phyloP scores from a whole-genome alignment of 2,113 vertebrate genomes.

The Gallinago media region DNA sequence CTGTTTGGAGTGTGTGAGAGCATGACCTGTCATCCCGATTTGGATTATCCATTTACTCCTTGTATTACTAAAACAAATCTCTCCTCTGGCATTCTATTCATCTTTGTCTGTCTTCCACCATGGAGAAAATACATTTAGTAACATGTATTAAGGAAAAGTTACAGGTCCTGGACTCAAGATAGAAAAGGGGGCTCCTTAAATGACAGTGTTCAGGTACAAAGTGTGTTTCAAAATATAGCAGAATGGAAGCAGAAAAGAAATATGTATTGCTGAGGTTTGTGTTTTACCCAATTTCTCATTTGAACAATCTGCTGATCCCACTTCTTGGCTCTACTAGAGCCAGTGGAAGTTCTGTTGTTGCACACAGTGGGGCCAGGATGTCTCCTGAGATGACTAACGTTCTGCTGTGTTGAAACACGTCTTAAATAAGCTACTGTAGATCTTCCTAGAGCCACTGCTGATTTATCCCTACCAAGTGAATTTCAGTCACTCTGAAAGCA shows the following conservation, averaged over 20 bases:
- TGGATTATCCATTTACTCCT: constrained; percentile 39
- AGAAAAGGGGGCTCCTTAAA: not conserved
- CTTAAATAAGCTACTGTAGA: not conserved
- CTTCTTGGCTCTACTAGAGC: not conserved
- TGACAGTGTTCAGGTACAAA: not conserved
- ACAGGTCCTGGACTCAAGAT: not conserved
- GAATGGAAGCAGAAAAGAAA: not conserved
- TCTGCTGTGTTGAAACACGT: not conserved
- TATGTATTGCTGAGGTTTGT: not conserved
- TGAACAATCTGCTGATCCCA: not conserved
- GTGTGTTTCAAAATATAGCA: not conserved
- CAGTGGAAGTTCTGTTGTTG: not conserved
- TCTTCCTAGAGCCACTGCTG: not conserved
- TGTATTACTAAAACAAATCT: constrained; percentile 17
- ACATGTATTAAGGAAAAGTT: not conserved
- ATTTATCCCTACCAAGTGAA: not conserved
- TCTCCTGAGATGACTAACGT: not conserved
- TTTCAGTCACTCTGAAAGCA: not conserved
- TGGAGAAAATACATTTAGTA: not conserved
- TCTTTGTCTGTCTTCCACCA: not conserved
- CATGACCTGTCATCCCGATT: constrained; percentile 49
- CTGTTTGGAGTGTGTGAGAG: not conserved
- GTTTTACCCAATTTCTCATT: not conserved
- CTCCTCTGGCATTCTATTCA: not conserved
- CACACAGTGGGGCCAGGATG: not conserved